A percentile compares a stretch with the other conserved stretches of the same genome.
Evolutionary conservation across 2,888 invertebrate species (phyloP).

Genomic region (Parnassius mnemosyne): DNA sequence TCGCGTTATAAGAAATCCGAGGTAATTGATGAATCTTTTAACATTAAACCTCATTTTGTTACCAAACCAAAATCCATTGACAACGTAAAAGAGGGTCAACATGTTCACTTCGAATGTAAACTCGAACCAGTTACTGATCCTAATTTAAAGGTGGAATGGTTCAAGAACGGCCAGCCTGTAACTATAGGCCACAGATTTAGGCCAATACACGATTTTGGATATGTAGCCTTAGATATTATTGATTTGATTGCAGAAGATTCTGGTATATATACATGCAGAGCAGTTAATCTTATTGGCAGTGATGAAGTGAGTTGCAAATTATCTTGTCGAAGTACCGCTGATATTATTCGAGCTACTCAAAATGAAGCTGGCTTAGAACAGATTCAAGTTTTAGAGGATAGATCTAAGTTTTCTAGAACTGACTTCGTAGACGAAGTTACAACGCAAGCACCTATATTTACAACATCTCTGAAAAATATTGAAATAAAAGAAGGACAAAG

Average conservation of each 20-base stretch:
- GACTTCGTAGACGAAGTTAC: conserved; percentile 91
- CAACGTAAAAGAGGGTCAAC: conserved; percentile 92
- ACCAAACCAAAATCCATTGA: conserved; percentile 93
- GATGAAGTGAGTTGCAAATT: conserved; percentile 91
- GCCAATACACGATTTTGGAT: conserved; percentile 98
- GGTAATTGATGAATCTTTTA: conserved; percentile 90
- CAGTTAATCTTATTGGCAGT: conserved; percentile 93
- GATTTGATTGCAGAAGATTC: conserved; percentile 98
- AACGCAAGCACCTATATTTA: conserved; percentile 95
- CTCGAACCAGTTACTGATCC: conserved; percentile 98
- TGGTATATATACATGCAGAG: conserved; percentile 95
- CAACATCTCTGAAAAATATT: conserved; percentile 93
- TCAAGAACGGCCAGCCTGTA: conserved; percentile 95
- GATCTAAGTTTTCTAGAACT: conserved; percentile 86
- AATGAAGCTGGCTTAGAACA: conserved; percentile 94
- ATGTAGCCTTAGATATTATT: conserved; percentile 97
- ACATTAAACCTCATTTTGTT: conserved; percentile 90
- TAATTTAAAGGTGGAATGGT: conserved; percentile 98
- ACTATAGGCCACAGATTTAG: conserved; percentile 97
- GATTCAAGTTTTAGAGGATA: conserved; percentile 93
- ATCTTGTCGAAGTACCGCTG: conserved; percentile 87
- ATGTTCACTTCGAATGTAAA: conserved; percentile 98
- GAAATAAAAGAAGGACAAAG: conserved; percentile 97
- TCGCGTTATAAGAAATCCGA: conserved; percentile 92
- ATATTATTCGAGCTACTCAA: conserved; percentile 91